Percentiles rank a stretch among this genome's conserved stretches.
Evolutionary conservation across 2,797 vertebrate species (phyloP).

Genomic region (Melanogrammus aeglefinus): DNA sequence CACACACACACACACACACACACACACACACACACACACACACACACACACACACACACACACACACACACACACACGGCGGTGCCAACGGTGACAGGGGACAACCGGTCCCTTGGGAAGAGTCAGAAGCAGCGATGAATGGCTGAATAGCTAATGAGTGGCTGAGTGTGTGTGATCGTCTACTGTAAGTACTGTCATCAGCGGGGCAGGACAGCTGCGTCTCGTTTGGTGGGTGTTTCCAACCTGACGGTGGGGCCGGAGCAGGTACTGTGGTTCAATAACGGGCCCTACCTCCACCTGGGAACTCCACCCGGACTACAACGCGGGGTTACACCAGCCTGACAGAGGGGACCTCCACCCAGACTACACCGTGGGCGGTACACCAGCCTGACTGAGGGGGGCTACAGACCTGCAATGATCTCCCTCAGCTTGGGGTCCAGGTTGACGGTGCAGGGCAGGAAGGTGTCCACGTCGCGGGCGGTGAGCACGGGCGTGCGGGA

Average conservation of each 20-base stretch:
- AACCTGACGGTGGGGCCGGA: background rate
- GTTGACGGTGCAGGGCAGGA: constrained; percentile 96
- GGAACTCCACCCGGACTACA: background rate
- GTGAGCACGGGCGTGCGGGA: constrained; percentile 91
- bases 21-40: background rate
- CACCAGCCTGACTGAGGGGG: background rate
- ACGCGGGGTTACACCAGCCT: background rate
- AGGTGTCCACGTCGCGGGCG: constrained; percentile 88
- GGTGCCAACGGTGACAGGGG: background rate
- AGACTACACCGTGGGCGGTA: background rate
- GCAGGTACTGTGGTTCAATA: background rate
- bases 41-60: background rate
- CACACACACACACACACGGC: background rate
- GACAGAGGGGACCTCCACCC: no score
- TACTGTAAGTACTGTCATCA: background rate
- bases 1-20: background rate
- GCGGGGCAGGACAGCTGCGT: background rate
- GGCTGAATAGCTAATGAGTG: background rate
- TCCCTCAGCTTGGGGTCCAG: constrained; percentile 95
- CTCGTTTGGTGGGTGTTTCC: background rate
- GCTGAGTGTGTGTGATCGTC: background rate
- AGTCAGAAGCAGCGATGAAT: constrained; percentile 2
- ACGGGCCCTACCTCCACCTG: no score
- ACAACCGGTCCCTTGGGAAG: background rate
- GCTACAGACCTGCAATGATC: constrained; percentile 86